A percentile compares a stretch with the other conserved stretches of the same genome.
Conservation (phyloP, 2,888 invertebrate genomes). For the Pristionchus arcanus region DNA sequence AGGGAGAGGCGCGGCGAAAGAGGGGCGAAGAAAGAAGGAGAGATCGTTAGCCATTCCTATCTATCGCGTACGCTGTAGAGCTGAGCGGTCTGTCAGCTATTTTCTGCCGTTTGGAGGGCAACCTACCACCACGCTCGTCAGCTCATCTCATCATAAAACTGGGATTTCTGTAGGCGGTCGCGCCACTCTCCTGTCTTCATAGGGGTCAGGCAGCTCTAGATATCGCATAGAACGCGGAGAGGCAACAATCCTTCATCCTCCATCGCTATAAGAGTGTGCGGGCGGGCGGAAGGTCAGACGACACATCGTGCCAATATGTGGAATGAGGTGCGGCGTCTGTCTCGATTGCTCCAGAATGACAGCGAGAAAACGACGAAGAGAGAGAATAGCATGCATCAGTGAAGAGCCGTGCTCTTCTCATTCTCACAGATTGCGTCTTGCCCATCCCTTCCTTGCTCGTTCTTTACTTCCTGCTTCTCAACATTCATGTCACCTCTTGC, state of each 20-base stretch:
- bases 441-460: background rate
- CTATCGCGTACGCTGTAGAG: conserved; percentile 33
- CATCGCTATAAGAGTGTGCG: background rate
- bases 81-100: background rate
- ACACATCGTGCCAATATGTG: conserved; percentile 8
- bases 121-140: background rate
- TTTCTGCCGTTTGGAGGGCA: background rate
- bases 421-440: background rate
- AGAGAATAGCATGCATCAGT: background rate
- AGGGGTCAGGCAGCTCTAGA: no score
- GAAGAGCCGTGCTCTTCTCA: background rate
- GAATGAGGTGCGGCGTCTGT: background rate
- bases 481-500: no score
- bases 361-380: no score
- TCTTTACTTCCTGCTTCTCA: background rate
- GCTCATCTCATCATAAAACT: background rate
- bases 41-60: conserved; percentile 22
- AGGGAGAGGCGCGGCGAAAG: background rate
- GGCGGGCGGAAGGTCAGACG: background rate
- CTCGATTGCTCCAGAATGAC: background rate
- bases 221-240: background rate
- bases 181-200: no score
- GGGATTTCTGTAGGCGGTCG: background rate
- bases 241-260: no score
- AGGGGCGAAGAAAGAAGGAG: background rate